Evolutionary conservation across 2,113 vertebrate species (phyloP).

Genomic region (mouse (Mus musculus)): GRCm39 chr6:19867001-19867500

Average conservation of each 20-base stretch:
- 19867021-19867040: not conserved
- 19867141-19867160: not conserved
- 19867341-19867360: not conserved
- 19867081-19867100: not conserved
- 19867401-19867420: not conserved
- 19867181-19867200: rapidly evolving
- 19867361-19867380: not conserved
- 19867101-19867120: not conserved
- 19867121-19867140: not conserved
- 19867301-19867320: not conserved
- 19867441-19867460: rapidly evolving
- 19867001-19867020: too few species aligned
- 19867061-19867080: not conserved
- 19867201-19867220: not conserved
- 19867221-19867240: not conserved
- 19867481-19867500: not conserved
- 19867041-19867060: not conserved
- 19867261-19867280: not conserved
- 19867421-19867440: not conserved
- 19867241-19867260: rapidly evolving
- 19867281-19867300: not conserved
- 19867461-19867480: not conserved
- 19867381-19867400: not conserved
- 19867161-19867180: not conserved
- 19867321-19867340: too few species aligned